These are phyloP conservation scores for Drosophila nigricruria DNA, from an alignment of 2,888 invertebrate species.

Conservation along the genomic window DNA sequence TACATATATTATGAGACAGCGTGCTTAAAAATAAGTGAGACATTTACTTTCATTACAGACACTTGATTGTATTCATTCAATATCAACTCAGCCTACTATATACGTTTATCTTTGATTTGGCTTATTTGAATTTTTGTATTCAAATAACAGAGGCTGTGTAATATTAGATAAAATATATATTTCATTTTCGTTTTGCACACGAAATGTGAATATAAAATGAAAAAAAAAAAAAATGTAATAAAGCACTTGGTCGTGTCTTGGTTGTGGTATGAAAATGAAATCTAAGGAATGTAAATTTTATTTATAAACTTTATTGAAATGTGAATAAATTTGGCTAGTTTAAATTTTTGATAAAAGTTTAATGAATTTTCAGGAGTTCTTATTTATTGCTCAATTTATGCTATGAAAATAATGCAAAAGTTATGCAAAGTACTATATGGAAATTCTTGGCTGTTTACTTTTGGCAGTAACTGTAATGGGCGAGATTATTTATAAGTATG, in stretches of 20 bases:
- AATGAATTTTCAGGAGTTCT: neutral
- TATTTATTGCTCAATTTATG: neutral
- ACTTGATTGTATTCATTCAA: constrained; percentile 74
- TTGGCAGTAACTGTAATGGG: neutral
- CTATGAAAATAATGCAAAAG: neutral
- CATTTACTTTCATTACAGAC: constrained; percentile 77
- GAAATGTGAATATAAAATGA: neutral
- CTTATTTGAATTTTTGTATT: constrained; percentile 1
- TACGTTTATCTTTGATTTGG: constrained; percentile 40
- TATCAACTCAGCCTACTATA: constrained; percentile 50
- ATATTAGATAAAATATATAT: constrained; percentile 3
- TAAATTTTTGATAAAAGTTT: neutral
- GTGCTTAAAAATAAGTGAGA: constrained; percentile 69
- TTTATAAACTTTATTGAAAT: constrained; percentile 2
- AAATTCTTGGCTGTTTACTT: neutral
- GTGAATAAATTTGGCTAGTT: neutral
- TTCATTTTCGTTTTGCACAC: neutral
- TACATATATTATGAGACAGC: constrained; percentile 16
- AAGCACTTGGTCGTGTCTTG: neutral
- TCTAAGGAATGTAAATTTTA: no score
- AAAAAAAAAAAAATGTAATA: neutral
- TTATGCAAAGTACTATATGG: neutral
- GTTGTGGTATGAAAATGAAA: neutral
- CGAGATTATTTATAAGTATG: neutral
- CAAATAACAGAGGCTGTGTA: constrained; percentile 7